Base-by-base conservation (phyloP, 2,797 vertebrate species). In the Pseudocheirus occidentalis region DNA sequence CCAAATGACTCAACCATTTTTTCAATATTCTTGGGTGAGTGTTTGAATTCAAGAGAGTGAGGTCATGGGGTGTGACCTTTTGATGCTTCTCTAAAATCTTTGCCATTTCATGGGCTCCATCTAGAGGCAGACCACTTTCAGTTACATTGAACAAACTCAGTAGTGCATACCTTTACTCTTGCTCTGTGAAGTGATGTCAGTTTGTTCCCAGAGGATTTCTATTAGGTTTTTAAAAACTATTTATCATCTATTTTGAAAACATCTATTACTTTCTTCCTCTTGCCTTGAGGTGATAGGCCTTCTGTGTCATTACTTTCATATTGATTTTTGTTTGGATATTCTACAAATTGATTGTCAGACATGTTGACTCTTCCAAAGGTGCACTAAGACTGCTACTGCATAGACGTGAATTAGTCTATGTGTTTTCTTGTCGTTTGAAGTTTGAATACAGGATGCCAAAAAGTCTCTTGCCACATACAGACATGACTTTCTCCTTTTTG, bases 1-100 rank as follows among this genome's bases (percentile, higher is more conserved):
- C 97, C 97, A 95, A 93, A 92, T 97, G 95, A 40, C 92, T 81
- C 81, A 95, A 93, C 27, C 95, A 97, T 81, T 95, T 9, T 91
- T 73, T 34, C 27, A 66, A 34, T 34, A 21, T 90, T 97, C 2
- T 90, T 66, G 96, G 95, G 94, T 91, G 95, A 94, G 12, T 91
- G 40, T 90, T 96, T 81, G 96, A 94, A 96, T 90, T 95, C 95
- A 96, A 94, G 14, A 29, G 62, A 52, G 52, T 54, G 7, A 87
- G 40, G 50, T 87, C 73, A 27, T 50, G 73, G 40, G 21, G 2
- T 46, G 31, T 4, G 40, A 87, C 40, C 21, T 81, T 81, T 87
- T 87, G 73, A 87, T 10, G 46, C 73, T 81, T 11, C 73, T 27
- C 40, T 46, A 87, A 11, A 50, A 87, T 87, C 9, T 87, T 27